Conservation (phyloP, 2,888 invertebrate genomes). For the Euspilapteryx auroguttella region DNA sequence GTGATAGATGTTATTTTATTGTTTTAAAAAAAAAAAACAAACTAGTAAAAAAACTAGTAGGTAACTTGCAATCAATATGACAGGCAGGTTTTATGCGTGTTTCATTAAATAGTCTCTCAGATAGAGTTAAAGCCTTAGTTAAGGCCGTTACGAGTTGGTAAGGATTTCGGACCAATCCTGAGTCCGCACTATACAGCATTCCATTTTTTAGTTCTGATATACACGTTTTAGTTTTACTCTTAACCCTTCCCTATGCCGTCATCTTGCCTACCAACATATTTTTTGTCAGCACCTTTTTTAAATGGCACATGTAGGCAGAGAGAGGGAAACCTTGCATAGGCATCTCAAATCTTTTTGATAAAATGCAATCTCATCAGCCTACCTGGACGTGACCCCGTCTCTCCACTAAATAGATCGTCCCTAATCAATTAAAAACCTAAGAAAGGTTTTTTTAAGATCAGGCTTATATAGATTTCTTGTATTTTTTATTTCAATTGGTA, state of each 20-base stretch:
- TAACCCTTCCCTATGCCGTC: slow-evolving; percentile 48
- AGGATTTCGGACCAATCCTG: too few relatives aligned
- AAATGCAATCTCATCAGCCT: slow-evolving; percentile 54
- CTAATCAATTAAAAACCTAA: slow-evolving; percentile 36
- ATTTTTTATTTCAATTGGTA: too few relatives aligned
- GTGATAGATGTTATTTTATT: too few relatives aligned
- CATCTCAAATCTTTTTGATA: slow-evolving; percentile 27
- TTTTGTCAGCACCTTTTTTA: slow-evolving; percentile 47
- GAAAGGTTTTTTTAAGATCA: slow-evolving; percentile 1
- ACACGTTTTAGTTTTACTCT: slow-evolving; percentile 24
- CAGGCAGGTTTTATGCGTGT: too few relatives aligned
- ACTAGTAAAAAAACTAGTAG: too few relatives aligned
- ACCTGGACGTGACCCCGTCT: slow-evolving; percentile 38
- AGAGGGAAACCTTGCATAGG: slow-evolving; percentile 35
- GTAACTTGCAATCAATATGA: too few relatives aligned
- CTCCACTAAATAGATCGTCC: slow-evolving; percentile 44
- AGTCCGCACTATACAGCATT: slow-evolving; percentile 17
- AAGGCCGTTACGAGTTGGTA: too few relatives aligned
- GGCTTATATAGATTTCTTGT: not conserved
- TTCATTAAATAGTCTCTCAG: too few relatives aligned
- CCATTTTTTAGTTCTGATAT: slow-evolving; percentile 40
- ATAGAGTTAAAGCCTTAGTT: too few relatives aligned
- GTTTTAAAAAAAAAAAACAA: too few relatives aligned
- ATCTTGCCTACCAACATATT: slow-evolving; percentile 38
- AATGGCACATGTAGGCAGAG: slow-evolving; percentile 61